Conservation (phyloP, 1,140 invertebrate species). For the Drosophila bipectinata region DNA sequence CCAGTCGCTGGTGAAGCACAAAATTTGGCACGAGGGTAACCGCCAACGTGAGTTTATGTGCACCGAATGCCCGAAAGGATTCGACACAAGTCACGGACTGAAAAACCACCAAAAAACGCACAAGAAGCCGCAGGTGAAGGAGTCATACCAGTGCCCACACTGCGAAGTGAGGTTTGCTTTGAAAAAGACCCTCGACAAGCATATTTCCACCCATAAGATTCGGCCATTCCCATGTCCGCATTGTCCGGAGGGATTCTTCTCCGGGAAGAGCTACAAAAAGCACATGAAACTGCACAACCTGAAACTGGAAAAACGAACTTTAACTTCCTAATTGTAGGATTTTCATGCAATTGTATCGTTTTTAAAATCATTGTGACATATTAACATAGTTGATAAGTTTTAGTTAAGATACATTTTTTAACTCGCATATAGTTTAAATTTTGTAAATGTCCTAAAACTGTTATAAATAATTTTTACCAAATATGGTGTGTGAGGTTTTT, state of each 20-base stretch:
- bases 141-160: slow-evolving; percentile 24
- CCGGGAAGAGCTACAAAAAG: slow-evolving; percentile 23
- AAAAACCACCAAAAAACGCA: slow-evolving; percentile 23
- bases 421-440: too few relatives aligned
- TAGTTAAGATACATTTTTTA: too few relatives aligned
- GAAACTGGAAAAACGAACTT: not conserved
- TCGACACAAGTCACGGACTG: slow-evolving; percentile 13
- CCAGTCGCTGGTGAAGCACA: slow-evolving; percentile 40
- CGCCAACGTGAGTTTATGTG: slow-evolving; percentile 23
- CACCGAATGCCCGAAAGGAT: slow-evolving; percentile 31
- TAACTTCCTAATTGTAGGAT: not conserved
- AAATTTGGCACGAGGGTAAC: slow-evolving; percentile 29
- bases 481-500: slow-evolving; percentile 23
- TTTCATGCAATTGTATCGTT: not conserved
- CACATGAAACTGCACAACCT: slow-evolving; percentile 12
- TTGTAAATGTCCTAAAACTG: too few relatives aligned
- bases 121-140: not conserved
- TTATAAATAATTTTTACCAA: not conserved
- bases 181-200: slow-evolving; percentile 28
- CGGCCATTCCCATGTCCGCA: slow-evolving; percentile 19
- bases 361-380: not conserved
- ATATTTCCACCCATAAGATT: slow-evolving; percentile 31
- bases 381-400: not conserved
- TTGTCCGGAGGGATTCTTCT: slow-evolving; percentile 36
- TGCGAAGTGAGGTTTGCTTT: slow-evolving; percentile 28